Evolutionary conservation across 1,140 invertebrate genomes (phyloP).

Genomic region (Orussus abietinus): DNA sequence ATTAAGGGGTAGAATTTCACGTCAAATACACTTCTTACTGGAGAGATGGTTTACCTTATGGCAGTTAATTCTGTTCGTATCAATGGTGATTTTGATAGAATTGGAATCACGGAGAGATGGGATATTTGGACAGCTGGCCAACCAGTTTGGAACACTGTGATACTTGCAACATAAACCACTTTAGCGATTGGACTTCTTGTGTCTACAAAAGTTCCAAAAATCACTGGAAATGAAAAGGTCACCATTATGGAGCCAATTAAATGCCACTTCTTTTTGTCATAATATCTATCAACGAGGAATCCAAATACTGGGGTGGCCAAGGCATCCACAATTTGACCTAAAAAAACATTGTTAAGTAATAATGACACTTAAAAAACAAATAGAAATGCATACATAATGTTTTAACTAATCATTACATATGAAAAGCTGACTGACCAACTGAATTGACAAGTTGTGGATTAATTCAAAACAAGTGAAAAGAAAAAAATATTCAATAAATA

Average conservation of each 20-base stretch:
- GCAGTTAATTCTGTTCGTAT: conserved; percentile 76
- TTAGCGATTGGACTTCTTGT: conserved; percentile 43
- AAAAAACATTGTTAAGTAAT: too few relatives aligned
- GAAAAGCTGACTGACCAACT: too few relatives aligned
- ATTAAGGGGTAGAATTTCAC: not conserved
- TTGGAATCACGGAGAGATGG: conserved; percentile 84
- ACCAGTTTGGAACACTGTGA: conserved; percentile 83
- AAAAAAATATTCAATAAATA: not conserved
- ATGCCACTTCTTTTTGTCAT: conserved; percentile 81
- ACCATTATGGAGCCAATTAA: conserved; percentile 69
- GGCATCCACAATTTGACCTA: conserved; percentile 82
- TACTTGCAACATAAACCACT: conserved; percentile 65
- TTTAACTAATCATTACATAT: too few relatives aligned
- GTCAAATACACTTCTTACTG: not conserved
- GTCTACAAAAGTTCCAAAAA: conserved; percentile 68
- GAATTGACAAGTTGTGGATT: too few relatives aligned
- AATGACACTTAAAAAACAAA: too few relatives aligned
- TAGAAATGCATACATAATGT: too few relatives aligned
- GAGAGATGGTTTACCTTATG: conserved; percentile 58
- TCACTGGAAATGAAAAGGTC: conserved; percentile 72
- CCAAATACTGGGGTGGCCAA: conserved; percentile 84
- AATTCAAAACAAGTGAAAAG: conserved; percentile 5
- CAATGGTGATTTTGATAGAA: conserved; percentile 63
- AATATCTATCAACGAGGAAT: conserved; percentile 72
- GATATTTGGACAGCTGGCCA: conserved; percentile 90